Base-by-base conservation (phyloP, 2,888 invertebrate species). In the Encarsia formosa region DNA sequence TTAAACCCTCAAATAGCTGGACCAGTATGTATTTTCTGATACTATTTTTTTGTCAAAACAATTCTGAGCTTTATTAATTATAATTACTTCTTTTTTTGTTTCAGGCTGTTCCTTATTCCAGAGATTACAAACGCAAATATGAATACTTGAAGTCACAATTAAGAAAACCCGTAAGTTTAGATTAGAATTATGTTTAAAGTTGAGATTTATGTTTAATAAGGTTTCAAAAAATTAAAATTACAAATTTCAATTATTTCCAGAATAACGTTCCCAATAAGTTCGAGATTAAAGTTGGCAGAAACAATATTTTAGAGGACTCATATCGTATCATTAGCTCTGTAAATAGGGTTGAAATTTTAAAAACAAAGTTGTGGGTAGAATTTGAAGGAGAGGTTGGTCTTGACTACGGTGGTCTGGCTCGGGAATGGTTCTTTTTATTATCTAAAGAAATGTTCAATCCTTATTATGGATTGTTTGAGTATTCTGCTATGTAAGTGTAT, bases 361-460 rank as follows among this genome's bases (percentile, higher is more conserved):
- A 96, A 78, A 94, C 97, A 48, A 98, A 98, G 77, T 78, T 99
- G 49, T 99, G 98, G 98, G 89, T 99, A 48, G 97, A 98, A 77
- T 99, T 99, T 76, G 96, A 97, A 73, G 92, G 94, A 3, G 99
- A 99, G 78, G 90, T 93, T 35, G 97, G 97, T 15, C 75, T 86
- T 77, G 98, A 98, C 77, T 98, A 98, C 76, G 97, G 97, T 49
- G 97, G 97, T 15, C 81, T 97, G 46, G 92, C 96, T 1, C 82
- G 98, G 56, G 98, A 99, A 77, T 98, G 97, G 96, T 99, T 99
- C 80, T 99, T 96, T 80, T 81, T 98, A 22, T 79, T 99, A 11
- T 98, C 97, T 1, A 96, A 96, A 76, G 98, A 99, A 80, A 97
- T 99, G 95, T 99, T 99, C 78, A 99, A 99, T 80, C 99, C 99